A percentile compares a stretch with the other conserved stretches of the same genome.
Conservation (phyloP, 1,140 invertebrate genomes). For the Phthorimaea operculella region DNA sequence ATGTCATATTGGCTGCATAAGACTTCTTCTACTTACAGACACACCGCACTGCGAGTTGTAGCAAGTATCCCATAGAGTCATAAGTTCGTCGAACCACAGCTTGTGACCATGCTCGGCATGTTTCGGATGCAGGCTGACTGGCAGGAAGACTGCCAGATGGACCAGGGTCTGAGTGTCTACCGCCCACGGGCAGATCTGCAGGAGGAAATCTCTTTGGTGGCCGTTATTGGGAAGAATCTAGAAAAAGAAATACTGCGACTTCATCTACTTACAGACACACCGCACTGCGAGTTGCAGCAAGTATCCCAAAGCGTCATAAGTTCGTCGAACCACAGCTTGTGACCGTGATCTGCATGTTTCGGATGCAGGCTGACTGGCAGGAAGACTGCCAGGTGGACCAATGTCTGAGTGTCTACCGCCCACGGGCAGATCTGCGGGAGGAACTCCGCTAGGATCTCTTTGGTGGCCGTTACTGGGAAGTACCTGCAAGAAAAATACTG, state of each 20-base stretch:
- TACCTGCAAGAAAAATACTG: slow-evolving; percentile 76
- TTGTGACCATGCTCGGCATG: too few relatives aligned
- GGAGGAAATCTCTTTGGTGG: too few relatives aligned
- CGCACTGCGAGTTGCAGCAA: slow-evolving; percentile 76
- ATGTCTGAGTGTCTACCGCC: slow-evolving; percentile 69
- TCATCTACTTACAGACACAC: slow-evolving; percentile 81
- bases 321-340: slow-evolving; percentile 87
- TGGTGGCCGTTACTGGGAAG: slow-evolving; percentile 79
- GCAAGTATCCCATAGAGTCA: too few relatives aligned
- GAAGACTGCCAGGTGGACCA: slow-evolving; percentile 79
- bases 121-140: too few relatives aligned
- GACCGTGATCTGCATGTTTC: slow-evolving; percentile 72
- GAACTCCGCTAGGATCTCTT: slow-evolving; percentile 89
- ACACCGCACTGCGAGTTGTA: too few relatives aligned
- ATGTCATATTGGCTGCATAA: too few relatives aligned
- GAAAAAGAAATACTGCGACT: too few relatives aligned
- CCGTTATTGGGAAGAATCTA: slow-evolving; percentile 80
- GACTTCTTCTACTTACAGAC: too few relatives aligned
- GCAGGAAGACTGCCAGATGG: too few relatives aligned
- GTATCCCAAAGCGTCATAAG: slow-evolving; percentile 82
- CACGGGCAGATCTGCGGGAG: slow-evolving; percentile 81
- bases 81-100: too few relatives aligned
- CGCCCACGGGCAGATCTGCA: too few relatives aligned
- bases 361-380: slow-evolving; percentile 78
- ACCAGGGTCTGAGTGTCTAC: too few relatives aligned